Percentiles rank a stretch among this genome's conserved stretches.
Evolutionary conservation across 2,113 vertebrate genomes (phyloP).

Genomic region (Pelusios castaneus): DNA sequence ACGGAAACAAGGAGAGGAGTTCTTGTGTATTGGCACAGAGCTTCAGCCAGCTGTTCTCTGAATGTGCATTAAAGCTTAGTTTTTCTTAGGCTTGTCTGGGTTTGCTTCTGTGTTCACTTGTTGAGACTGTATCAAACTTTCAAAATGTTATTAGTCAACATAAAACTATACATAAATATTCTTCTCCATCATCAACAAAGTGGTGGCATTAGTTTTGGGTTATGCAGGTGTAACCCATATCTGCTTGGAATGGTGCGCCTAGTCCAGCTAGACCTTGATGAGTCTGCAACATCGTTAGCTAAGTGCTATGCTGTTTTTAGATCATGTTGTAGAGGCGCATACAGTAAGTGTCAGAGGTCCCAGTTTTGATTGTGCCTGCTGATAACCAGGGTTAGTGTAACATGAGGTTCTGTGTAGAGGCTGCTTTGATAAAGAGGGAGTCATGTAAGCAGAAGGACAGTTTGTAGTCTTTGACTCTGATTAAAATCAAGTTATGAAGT

Average conservation of each 20-base stretch:
- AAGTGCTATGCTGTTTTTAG: too few species aligned
- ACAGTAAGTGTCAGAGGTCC: too few species aligned
- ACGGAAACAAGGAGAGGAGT: neutral
- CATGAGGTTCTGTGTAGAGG: neutral
- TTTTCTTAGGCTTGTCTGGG: neutral
- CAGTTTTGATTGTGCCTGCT: too few species aligned
- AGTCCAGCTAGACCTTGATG: too few species aligned
- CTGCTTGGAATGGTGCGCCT: too few species aligned
- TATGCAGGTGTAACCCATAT: neutral
- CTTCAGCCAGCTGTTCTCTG: neutral
- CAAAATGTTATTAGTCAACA: neutral
- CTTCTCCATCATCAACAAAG: neutral
- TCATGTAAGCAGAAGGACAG: neutral
- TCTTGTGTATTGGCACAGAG: neutral
- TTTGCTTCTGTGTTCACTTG: neutral
- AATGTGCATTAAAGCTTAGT: neutral
- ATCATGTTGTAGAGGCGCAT: too few species aligned
- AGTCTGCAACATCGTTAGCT: too few species aligned
- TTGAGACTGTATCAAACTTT: neutral
- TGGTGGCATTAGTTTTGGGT: neutral
- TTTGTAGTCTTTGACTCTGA: neutral
- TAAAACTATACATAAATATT: neutral
- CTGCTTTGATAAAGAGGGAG: neutral
- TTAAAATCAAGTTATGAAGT: rapidly evolving
- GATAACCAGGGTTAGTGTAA: too few species aligned